phyloP scores from a whole-genome alignment of 2,888 invertebrate species.

The Melitaea athalia region DNA sequence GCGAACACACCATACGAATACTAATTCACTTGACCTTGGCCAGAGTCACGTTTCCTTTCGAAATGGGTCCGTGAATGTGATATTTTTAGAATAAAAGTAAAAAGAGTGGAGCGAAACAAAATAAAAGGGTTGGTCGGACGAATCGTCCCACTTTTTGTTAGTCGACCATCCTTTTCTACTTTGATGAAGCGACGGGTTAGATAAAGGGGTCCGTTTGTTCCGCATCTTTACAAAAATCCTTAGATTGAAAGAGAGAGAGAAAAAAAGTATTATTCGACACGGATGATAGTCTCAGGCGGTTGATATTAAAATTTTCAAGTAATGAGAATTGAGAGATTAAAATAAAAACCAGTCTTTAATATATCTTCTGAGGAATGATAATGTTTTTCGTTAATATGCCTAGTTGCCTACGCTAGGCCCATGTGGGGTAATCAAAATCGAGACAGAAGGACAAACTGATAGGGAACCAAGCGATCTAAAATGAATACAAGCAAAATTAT shows the following conservation, averaged over 20 bases:
- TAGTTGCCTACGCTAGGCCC: background rate
- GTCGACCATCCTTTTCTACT: conserved; percentile 62
- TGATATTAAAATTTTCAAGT: conserved; percentile 20
- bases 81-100: conserved; percentile 81
- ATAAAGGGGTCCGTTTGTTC: conserved; percentile 53
- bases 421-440: background rate
- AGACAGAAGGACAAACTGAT: background rate
- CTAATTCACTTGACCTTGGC: conserved; percentile 79
- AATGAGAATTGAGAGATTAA: conserved; percentile 7
- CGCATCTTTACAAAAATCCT: conserved; percentile 44
- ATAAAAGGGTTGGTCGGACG: conserved; percentile 75
- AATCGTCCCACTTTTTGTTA: conserved; percentile 72
- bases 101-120: conserved; percentile 68
- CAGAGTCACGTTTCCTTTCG: conserved; percentile 81
- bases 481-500: background rate
- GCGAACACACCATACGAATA: conserved; percentile 75
- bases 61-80: conserved; percentile 80
- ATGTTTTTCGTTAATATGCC: background rate
- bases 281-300: conserved; percentile 24
- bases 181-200: conserved; percentile 60
- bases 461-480: background rate
- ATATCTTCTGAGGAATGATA: background rate
- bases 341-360: background rate
- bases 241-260: conserved; percentile 24
- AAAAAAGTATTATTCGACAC: conserved; percentile 41